phyloP scores from a whole-genome alignment of 1,140 invertebrate genomes.

The Pollicipes pollicipes region DNA sequence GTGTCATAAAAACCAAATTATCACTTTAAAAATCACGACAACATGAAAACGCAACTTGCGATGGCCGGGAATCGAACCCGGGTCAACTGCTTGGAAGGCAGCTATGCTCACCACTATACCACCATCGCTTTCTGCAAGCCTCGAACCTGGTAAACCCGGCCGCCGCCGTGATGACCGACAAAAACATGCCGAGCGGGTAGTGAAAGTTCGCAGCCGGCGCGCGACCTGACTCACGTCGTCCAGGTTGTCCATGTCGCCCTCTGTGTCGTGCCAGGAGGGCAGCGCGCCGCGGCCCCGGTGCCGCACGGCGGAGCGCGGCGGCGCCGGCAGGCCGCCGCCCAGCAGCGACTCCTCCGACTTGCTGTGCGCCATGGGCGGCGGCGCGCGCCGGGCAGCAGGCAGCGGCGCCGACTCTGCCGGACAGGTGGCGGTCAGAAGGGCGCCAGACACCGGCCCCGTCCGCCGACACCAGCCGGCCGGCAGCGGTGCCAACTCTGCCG shows the following conservation, averaged over 20 bases:
- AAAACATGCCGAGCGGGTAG: no score
- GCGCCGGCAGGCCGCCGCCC: slow-evolving; percentile 23
- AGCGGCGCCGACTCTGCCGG: background rate
- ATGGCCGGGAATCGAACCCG: slow-evolving; percentile 85
- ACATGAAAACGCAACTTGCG: no score
- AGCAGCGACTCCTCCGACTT: slow-evolving; percentile 7
- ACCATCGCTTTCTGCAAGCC: no score
- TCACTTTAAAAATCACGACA: no score
- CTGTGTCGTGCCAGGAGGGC: slow-evolving; percentile 60
- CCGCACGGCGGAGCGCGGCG: slow-evolving; percentile 44
- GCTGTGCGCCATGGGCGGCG: background rate
- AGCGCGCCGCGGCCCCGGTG: slow-evolving; percentile 51
- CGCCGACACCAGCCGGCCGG: no score
- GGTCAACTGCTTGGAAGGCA: slow-evolving; percentile 89
- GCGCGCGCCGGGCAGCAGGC: background rate
- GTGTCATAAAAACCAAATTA: no score
- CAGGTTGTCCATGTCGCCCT: slow-evolving; percentile 75
- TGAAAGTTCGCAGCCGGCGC: no score
- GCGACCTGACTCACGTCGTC: slow-evolving; percentile 59
- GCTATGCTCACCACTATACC: slow-evolving; percentile 80
- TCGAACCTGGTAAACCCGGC: no score
- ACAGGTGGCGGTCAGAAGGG: background rate
- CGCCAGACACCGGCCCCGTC: no score
- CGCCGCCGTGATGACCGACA: no score
- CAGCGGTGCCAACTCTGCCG: no score